A percentile compares a stretch with the other conserved stretches of the same genome.
Conservation (phyloP, 2,888 invertebrate genomes). For the Litoditis marina region DNA sequence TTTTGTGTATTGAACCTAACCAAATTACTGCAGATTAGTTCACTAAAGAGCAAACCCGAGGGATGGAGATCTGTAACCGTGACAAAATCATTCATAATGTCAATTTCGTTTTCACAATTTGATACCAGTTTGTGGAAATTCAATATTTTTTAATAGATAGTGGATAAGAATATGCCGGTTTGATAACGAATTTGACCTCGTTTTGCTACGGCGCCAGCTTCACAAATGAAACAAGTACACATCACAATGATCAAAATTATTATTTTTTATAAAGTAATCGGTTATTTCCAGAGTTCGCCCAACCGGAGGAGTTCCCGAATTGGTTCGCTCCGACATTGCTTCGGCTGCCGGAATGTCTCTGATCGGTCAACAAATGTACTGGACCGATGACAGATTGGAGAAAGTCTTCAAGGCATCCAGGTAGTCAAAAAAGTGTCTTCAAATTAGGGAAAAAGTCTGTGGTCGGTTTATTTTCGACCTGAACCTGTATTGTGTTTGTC, state of each 20-base stretch:
- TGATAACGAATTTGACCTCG: neutral
- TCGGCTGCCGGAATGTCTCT: slow-evolving; percentile 58
- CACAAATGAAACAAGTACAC: too few species aligned
- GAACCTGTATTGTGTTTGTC: too few species aligned
- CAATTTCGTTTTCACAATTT: too few species aligned
- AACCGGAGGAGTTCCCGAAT: slow-evolving; percentile 42
- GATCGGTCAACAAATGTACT: slow-evolving; percentile 55
- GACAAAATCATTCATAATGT: too few species aligned
- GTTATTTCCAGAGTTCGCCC: slow-evolving; percentile 65
- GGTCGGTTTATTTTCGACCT: too few species aligned
- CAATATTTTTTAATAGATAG: too few species aligned
- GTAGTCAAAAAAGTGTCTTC: neutral
- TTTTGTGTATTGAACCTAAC: neutral
- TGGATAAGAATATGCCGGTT: neutral
- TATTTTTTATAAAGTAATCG: too few species aligned
- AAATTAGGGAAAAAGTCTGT: too few species aligned
- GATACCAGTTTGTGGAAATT: too few species aligned
- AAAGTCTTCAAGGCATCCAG: slow-evolving; percentile 56
- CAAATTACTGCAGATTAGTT: neutral
- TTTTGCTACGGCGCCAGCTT: too few species aligned
- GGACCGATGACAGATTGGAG: slow-evolving; percentile 58
- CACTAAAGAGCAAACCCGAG: neutral
- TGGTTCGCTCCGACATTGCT: slow-evolving; percentile 56
- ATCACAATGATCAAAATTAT: too few species aligned
- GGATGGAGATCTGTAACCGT: neutral